Base-by-base conservation (phyloP, 2,888 invertebrate species). In the Amblyteles armatorius region DNA sequence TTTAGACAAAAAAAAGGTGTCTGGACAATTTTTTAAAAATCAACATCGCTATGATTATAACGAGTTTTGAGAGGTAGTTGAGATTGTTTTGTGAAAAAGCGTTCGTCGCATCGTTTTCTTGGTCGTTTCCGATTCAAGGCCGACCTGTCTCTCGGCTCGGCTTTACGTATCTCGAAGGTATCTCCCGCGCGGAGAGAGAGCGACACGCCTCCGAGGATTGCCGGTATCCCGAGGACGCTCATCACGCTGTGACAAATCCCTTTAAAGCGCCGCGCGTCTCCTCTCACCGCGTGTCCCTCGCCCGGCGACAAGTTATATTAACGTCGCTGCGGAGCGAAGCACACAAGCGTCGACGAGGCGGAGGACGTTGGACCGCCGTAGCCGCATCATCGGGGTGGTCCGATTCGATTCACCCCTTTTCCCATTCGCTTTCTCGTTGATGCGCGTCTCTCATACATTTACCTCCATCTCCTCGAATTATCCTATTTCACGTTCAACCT, bases 241-340 rank as follows among this genome's bases (percentile, higher is more conserved):
- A 87, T 86, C 87, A 85, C 84, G 86, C 85, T 87, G 88, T 88
- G 88, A 90, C 88, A 90, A 90, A 90, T 90, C 88, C 90, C 86
- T 88, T 89, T 83, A 89, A 89, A 89, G 87, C 87, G 87, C 89
- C 88, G 87, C 86, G 83, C 50, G 76, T 11, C 63, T 69, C 67
- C 60, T 69, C 78, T 76, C 80, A 26, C 74, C n/a, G 50, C 52
- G 26, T 3, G 44, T 29, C 48, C 29, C 48, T 26, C 22, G 50
- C 36, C 19, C n/a, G 73, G 60, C 88, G 87, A 88, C 87, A 81
- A 83, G 44, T 82, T 78, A 68, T 77, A 84, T 81, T 84, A 67
- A 80, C 82, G 71, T 85, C 85, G 74, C 68, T 82, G 79, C 69
- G 50, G 36, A 79, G 71, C 48, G 40, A 83, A 65, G 63, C 76